Base-by-base conservation (phyloP, 2,888 invertebrate genomes). In the Philereme vetulata region DNA sequence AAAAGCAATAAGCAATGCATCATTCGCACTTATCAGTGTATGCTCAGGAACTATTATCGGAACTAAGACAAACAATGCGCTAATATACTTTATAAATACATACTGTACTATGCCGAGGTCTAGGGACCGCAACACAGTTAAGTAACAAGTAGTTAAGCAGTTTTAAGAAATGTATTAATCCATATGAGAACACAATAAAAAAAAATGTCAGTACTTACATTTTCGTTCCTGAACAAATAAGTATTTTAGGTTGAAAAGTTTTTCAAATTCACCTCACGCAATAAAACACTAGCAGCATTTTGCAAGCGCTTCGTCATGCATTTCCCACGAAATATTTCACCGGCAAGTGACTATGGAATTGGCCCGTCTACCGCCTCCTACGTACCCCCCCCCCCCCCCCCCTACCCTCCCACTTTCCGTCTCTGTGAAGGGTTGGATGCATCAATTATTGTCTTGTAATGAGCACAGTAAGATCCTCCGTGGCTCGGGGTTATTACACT, bases 401-500 rank as follows among this genome's bases (percentile, higher is more conserved):
- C 21, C 1, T 2, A 1, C 21, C 21, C 35, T 47, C 9, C 33
- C 6, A 46, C 44, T 51, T n/a, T 11, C 48, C 7, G 60, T 52
- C 51, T 10, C 34, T 36, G 4, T 33, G 49, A 48, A 49, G 35
- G 42, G 57, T 55, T 40, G 55, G 60, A 66, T 68, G 68, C 68
- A 66, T 68, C 66, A 62, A 66, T 65, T 60, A 68, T 58, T 50
- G 59, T 58, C 48, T 57, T 40, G 61, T 61, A 66, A 66, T 64
- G 64, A 66, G 66, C 62, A 40, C 35, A 9, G 51, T 43, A 9
- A 43, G 35, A 43, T n/a, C 49, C 42, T 10, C 48, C 47, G 46
- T 10, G 9, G 40, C 35, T n/a, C 51, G 52, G 48, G 35, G 74
- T 75, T 80, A 76, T 78, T 76, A 74, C 74, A 67, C 66, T 84